Conservation (phyloP, 2,888 invertebrate species). For the Agonopterix subpropinquella region DNA sequence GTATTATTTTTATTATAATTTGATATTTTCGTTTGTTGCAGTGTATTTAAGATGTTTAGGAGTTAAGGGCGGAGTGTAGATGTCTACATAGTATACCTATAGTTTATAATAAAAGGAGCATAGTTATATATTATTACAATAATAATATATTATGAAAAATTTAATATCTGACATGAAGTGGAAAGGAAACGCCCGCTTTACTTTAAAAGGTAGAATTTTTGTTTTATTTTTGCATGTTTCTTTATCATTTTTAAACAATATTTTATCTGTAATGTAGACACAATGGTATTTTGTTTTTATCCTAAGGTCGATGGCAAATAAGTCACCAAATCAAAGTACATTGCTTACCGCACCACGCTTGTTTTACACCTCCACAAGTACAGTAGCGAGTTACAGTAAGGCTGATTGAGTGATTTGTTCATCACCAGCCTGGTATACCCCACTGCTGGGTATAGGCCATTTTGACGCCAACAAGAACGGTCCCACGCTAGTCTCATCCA, state of each 20-base stretch:
- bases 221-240: slow-evolving; percentile 35
- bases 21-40: slow-evolving; percentile 61
- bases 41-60: slow-evolving; percentile 72
- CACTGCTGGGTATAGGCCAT: too few species aligned
- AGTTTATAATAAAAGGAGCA: slow-evolving; percentile 65
- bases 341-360: too few species aligned
- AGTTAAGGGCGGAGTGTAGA: slow-evolving; percentile 69
- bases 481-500: too few species aligned
- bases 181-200: slow-evolving; percentile 62
- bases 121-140: slow-evolving; percentile 74
- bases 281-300: too few species aligned
- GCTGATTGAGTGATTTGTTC: too few species aligned
- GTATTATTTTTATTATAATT: slow-evolving; percentile 44
- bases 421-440: too few species aligned
- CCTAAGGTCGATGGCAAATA: too few species aligned
- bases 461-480: too few species aligned
- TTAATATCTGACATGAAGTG: slow-evolving; percentile 54
- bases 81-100: slow-evolving; percentile 73
- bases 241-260: slow-evolving; percentile 8
- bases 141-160: slow-evolving; percentile 71
- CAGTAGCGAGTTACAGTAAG: too few species aligned
- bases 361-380: too few species aligned
- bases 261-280: too few species aligned
- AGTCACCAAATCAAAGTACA: too few species aligned
- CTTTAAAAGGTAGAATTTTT: slow-evolving; percentile 58